Base-by-base conservation (phyloP, 2,113 vertebrate species). In the Dinomys branickii region DNA sequence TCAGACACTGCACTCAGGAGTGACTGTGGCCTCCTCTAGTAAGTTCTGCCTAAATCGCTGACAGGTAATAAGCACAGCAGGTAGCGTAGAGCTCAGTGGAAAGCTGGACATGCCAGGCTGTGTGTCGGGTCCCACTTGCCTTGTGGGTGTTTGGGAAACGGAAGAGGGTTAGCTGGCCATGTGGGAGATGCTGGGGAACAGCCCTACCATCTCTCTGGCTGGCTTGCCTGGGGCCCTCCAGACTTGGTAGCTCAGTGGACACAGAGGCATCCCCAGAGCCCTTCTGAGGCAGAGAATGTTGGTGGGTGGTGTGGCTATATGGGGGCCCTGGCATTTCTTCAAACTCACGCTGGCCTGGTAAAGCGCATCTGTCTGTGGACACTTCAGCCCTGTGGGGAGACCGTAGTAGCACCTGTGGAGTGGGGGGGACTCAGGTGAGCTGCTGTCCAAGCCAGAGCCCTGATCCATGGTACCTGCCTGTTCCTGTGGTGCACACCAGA, bases 111-210 rank as follows among this genome's bases (percentile, higher is more conserved):
- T 7, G 33, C 73, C 13, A 35, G 59, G 59, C 71, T 41, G 8
- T 19, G 52, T 5, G 0, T 3, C 0, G 0, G 44, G n/a, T 30
- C 63, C 54, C 1, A 0, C 54, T 26, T 8, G 33, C 50, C 33
- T 24, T 26, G 6, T 22, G 8, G 4, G 44, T 35, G 44, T 75
- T 26, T 38, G 13, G 78, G 54, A 52, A 13, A 41, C 3, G 1
- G 22, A 44, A 63, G 1, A 9, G 17, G 30, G 9, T 56, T n/a
- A 20, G 47, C 44, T 3, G 22, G 58, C 67, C 10, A 1, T 9
- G 17, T 17, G 5, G n/a, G n/a, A 41, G 26, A 2, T 6, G 10
- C 26, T 28, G 47, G 30, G 22, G 89, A 35, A 28, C 28, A 1
- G 13, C 30, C 4, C 69, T 54, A 7, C 50, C 9, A 0, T 67